Conservation (phyloP, 2,113 vertebrate genomes). For the Piaya cayana region DNA sequence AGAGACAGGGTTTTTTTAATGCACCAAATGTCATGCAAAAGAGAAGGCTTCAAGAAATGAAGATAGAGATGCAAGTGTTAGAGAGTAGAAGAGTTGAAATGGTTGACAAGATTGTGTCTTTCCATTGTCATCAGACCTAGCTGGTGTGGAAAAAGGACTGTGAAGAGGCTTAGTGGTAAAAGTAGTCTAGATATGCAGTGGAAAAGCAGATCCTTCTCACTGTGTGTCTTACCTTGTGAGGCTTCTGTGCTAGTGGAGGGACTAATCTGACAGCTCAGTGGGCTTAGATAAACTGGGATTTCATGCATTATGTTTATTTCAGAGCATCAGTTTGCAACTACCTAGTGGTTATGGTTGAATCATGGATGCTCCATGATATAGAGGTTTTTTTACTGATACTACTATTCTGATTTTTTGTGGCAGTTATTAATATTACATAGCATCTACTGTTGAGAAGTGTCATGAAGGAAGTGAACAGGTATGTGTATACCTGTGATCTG, state of each 20-base stretch:
- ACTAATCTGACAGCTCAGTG: not conserved
- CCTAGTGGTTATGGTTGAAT: not conserved
- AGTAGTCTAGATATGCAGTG: not conserved
- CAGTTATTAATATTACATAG: not conserved
- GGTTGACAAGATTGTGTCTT: not conserved
- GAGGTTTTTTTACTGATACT: not conserved
- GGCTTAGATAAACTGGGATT: not conserved
- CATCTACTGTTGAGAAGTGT: not conserved
- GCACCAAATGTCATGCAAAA: conserved; percentile 56
- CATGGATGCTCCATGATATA: not conserved
- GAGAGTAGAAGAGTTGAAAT: not conserved
- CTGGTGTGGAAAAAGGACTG: not conserved
- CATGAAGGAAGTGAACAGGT: not conserved
- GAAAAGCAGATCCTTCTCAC: not conserved
- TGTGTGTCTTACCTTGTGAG: not conserved
- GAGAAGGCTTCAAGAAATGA: conserved; percentile 44
- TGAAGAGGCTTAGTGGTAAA: not conserved
- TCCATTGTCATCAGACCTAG: not conserved
- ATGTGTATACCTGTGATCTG: not conserved
- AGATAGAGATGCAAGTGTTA: not conserved
- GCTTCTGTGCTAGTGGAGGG: not conserved
- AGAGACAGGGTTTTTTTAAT: conserved; percentile 22
- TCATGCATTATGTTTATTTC: not conserved
- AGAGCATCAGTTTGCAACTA: not conserved
- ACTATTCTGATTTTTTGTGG: not conserved